A percentile compares a stretch with the other conserved stretches of the same genome.
Conservation (phyloP, 1,140 invertebrate genomes). For the Drosophila kohkoa region DNA sequence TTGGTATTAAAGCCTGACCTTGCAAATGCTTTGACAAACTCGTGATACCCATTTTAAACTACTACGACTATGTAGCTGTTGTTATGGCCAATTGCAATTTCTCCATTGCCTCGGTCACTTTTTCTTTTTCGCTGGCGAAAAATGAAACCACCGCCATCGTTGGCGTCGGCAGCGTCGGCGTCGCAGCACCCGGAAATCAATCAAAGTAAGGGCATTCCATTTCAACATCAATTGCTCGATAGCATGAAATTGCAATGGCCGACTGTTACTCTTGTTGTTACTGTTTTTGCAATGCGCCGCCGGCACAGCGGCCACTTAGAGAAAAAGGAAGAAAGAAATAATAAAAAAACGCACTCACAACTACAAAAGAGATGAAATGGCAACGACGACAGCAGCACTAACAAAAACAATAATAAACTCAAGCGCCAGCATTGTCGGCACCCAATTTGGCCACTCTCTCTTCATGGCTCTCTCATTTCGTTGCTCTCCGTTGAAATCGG, state of each 20-base stretch:
- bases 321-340: constrained; percentile 24
- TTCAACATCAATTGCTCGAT: constrained; percentile 57
- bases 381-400: background rate
- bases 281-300: constrained; percentile 31
- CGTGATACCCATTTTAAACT: constrained; percentile 20
- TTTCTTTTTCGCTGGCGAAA: constrained; percentile 59
- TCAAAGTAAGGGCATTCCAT: constrained; percentile 72
- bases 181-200: constrained; percentile 67
- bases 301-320: constrained; percentile 22
- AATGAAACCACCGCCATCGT: constrained; percentile 45
- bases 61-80: constrained; percentile 20
- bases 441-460: constrained; percentile 39
- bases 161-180: constrained; percentile 15
- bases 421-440: constrained; percentile 17
- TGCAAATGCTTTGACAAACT: constrained; percentile 13
- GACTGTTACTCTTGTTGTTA: constrained; percentile 27
- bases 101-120: constrained; percentile 56
- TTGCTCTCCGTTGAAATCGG: constrained; percentile 6
- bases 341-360: constrained; percentile 8
- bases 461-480: constrained; percentile 9
- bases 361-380: constrained; percentile 31
- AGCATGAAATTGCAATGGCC: constrained; percentile 61
- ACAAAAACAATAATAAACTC: constrained; percentile 16
- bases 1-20: background rate
- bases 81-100: constrained; percentile 50